A percentile compares a stretch with the other conserved stretches of the same genome.
These are phyloP conservation scores for Vanacampus margaritifer DNA, from an alignment of 2,113 vertebrate species.

Conservation along the genomic window DNA sequence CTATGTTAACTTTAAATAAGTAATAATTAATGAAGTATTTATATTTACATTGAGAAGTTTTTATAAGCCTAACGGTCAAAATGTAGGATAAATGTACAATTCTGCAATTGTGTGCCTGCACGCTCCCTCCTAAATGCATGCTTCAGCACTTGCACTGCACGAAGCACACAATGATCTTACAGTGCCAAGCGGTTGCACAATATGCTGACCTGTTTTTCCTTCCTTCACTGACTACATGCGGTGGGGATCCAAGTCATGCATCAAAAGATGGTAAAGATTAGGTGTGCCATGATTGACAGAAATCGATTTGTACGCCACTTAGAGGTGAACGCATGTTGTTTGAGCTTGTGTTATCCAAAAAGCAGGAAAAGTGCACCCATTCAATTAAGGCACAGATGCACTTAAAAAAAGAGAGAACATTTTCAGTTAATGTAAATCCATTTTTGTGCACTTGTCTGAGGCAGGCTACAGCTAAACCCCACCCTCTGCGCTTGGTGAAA, in stretches of 20 bases:
- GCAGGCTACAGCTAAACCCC: conserved; percentile 65
- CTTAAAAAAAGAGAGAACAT: not conserved
- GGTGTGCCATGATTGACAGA: conserved; percentile 33
- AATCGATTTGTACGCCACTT: conserved; percentile 29
- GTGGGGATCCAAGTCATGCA: conserved; percentile 39
- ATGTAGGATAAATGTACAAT: not conserved
- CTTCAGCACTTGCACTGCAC: conserved; percentile 26
- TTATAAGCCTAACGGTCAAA: not conserved
- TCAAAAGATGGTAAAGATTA: conserved; percentile 45
- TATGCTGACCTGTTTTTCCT: conserved; percentile 53
- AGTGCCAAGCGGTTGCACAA: conserved; percentile 60
- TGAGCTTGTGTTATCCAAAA: not conserved
- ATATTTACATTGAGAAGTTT: not conserved
- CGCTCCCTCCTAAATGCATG: conserved; percentile 6
- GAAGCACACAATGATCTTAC: conserved; percentile 23
- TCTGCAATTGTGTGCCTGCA: conserved; percentile 1
- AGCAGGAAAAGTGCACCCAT: conserved; percentile 1
- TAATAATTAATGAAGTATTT: not conserved
- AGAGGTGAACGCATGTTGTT: conserved; percentile 2
- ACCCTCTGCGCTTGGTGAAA: conserved; percentile 66
- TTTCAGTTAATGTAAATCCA: conserved; percentile 24
- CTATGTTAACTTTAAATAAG: not conserved
- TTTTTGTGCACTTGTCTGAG: conserved; percentile 34
- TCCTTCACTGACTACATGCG: conserved; percentile 39
- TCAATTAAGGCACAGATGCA: conserved; percentile 17